Percentiles rank a stretch among this genome's conserved stretches.
phyloP scores from a whole-genome alignment of 2,113 vertebrate genomes.

The Scytalopus superciliaris region DNA sequence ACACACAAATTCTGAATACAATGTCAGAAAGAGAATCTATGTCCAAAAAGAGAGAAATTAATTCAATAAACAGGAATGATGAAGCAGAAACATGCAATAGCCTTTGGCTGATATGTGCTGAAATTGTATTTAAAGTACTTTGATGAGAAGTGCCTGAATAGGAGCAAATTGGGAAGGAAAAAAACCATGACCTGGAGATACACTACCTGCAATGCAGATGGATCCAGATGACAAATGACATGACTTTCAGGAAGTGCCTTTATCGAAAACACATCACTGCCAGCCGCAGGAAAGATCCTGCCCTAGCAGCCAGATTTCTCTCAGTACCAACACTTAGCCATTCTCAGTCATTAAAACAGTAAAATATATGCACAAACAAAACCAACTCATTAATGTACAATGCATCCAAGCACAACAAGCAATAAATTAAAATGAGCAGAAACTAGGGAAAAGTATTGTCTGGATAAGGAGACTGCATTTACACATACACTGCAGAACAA shows the following conservation, averaged over 20 bases:
- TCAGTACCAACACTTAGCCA: background rate
- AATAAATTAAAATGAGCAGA: background rate
- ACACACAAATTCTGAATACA: background rate
- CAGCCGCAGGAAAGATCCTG: background rate
- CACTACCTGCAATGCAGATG: conserved; percentile 36
- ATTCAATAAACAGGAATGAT: background rate
- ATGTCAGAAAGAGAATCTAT: background rate
- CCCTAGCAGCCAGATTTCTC: background rate
- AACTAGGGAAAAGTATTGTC: background rate
- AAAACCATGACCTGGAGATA: background rate
- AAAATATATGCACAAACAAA: background rate
- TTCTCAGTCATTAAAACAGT: background rate
- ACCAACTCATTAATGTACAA: background rate
- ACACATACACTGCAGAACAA: background rate
- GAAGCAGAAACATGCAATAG: background rate
- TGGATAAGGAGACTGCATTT: background rate
- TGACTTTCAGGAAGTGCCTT: background rate
- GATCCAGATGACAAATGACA: conserved; percentile 31
- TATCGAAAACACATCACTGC: background rate
- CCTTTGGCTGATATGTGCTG: background rate
- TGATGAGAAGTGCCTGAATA: background rate
- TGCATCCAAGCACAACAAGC: background rate
- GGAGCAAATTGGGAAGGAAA: background rate
- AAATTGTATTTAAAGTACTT: background rate
- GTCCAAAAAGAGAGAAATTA: background rate